Conservation (phyloP, 2,888 invertebrate genomes). For the Baronia brevicornis region DNA sequence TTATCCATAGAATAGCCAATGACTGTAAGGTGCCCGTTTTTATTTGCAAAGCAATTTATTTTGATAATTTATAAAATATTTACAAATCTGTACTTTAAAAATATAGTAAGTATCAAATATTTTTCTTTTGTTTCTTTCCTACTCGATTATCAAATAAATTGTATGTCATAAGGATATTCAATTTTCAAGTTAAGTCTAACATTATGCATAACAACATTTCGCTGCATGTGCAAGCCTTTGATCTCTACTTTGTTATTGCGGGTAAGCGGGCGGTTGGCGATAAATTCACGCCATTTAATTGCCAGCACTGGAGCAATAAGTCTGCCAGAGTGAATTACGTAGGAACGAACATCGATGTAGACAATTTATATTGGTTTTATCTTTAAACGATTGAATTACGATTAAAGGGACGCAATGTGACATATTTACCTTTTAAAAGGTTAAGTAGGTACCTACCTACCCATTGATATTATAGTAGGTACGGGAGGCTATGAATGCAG, state of each 20-base stretch:
- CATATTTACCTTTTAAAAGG: constrained; percentile 14
- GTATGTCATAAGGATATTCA: constrained; percentile 14
- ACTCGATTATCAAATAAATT: too few species aligned
- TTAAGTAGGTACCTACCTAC: not conserved
- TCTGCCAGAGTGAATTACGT: constrained; percentile 27
- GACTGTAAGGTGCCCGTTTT: too few species aligned
- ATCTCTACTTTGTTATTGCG: constrained; percentile 36
- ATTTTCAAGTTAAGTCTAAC: constrained; percentile 17
- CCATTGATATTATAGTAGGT: too few species aligned
- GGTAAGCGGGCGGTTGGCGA: constrained; percentile 24
- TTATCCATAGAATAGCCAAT: too few species aligned
- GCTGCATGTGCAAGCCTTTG: constrained; percentile 34
- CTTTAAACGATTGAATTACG: constrained; percentile 24
- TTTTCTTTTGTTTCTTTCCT: too few species aligned
- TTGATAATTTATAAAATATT: too few species aligned
- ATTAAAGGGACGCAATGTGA: constrained; percentile 15
- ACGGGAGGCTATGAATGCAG: too few species aligned
- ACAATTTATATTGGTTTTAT: constrained; percentile 30
- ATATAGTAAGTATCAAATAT: too few species aligned
- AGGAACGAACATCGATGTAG: constrained; percentile 23
- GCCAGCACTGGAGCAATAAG: constrained; percentile 33
- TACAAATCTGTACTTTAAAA: too few species aligned
- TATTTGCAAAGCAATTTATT: too few species aligned
- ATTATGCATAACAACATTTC: constrained; percentile 22
- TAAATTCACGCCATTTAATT: constrained; percentile 45